Evolutionary conservation across 2,797 vertebrate genomes (phyloP).

Genomic region (Chelon labrosus): DNA sequence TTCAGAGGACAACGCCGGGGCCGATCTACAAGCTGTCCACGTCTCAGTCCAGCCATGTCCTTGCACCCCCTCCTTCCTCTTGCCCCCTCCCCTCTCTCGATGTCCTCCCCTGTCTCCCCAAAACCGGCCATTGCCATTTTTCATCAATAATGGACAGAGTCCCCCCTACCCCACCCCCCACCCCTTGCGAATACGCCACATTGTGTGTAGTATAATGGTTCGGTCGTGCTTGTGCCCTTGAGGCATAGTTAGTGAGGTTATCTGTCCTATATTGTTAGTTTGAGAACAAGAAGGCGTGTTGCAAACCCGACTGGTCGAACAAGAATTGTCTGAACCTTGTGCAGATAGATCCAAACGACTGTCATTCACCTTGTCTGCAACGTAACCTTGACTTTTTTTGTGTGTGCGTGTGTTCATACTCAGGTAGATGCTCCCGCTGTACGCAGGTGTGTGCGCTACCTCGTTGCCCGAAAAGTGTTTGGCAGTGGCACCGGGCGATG

Average conservation of each 20-base stretch:
- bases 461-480: conserved; percentile 5
- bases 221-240: conserved; percentile 77
- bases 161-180: not conserved
- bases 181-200: conserved; percentile 65
- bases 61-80: conserved; percentile 63
- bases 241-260: conserved; percentile 79
- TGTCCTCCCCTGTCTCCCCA: conserved; percentile 71
- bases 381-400: conserved; percentile 66
- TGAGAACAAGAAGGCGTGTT: conserved; percentile 52
- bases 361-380: conserved; percentile 64
- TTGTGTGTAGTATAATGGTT: conserved; percentile 77
- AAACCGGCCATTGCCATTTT: conserved; percentile 81
- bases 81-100: conserved; percentile 50
- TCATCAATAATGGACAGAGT: conserved; percentile 80
- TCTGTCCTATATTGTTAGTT: conserved; percentile 73
- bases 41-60: conserved; percentile 79
- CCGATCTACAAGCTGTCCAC: conserved; percentile 86
- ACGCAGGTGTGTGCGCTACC: conserved; percentile 35
- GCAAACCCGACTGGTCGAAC: conserved; percentile 31
- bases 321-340: conserved; percentile 43
- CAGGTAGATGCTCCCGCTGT: conserved; percentile 24
- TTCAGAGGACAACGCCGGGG: conserved; percentile 71
- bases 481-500: conserved; percentile 26
- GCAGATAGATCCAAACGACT: conserved; percentile 28
- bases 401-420: conserved; percentile 24